Base-by-base conservation (phyloP, 2,888 invertebrate species). In the Argyresthia albistria region DNA sequence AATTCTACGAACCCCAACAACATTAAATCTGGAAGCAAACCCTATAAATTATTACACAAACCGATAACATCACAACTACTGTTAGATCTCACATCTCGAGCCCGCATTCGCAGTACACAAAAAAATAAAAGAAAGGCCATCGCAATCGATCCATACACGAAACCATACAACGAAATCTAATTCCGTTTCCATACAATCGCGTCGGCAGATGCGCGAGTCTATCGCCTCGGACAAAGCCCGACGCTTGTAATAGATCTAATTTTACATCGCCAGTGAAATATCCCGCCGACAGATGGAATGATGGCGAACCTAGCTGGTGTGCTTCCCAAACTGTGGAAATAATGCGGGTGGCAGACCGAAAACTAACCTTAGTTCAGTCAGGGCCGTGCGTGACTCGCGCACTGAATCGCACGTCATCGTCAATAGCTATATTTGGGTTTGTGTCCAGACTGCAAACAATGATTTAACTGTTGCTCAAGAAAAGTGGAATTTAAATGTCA, bases 231-330 rank as follows among this genome's bases (percentile, higher is more conserved):
- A 83, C 79, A 81, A 82, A 67, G 66, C 67, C 60, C 56, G 58
- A 67, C 70, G 65, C 63, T 70, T 74, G 77, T 75, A 70, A 66
- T 76, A 76, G 71, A 69, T 69, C 72, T 76, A 75, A 77, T 79
- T 77, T 74, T 65, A 77, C 70, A 68, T 55, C 55, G 54, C 43
- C 54, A 14, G 43, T 45, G 12, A 55, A 52, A 39, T 11, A 37
- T 16, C 14, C 11, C 11, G 25, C 25, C 25, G 25, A 25, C 39
- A 39, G 39, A 11, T 11, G 10, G 39, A 10, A 46, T 16, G 7
- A 25, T 46, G 15, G n/a, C 46, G 35, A 10, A 6, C 45, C 45
- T 10, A 15, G 25, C 6, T 25, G 25, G 25, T 6, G 25, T 25
- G 25, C 25, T 25, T 25, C 25, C 25, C 25, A 25, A 25, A 25